These are phyloP conservation scores for Spinus olivaceus DNA, from an alignment of 2,797 vertebrate species.

Conservation along the genomic window DNA sequence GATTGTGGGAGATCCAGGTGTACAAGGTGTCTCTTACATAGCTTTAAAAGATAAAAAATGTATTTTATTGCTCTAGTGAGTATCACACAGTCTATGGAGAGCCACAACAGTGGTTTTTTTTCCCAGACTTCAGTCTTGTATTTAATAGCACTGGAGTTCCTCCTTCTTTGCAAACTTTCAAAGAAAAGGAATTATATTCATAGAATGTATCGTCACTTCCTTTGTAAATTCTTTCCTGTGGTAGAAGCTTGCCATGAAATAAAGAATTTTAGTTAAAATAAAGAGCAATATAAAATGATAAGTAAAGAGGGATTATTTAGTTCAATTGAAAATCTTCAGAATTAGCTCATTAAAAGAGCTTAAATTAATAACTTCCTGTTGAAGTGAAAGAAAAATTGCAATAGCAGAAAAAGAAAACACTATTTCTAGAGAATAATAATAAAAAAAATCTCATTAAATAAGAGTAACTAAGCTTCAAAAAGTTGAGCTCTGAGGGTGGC, in stretches of 20 bases:
- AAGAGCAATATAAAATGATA: background rate
- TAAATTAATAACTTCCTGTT: background rate
- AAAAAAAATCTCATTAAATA: background rate
- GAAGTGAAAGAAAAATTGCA: background rate
- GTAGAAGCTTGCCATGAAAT: background rate
- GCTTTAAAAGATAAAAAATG: background rate
- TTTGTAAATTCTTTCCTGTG: background rate
- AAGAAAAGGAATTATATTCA: background rate
- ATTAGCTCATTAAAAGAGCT: background rate
- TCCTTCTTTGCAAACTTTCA: background rate
- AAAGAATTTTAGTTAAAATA: background rate
- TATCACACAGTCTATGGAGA: background rate
- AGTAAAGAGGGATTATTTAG: background rate
- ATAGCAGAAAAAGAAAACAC: background rate
- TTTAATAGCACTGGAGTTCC: background rate
- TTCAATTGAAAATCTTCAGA: background rate
- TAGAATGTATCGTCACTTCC: background rate
- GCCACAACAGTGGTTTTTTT: background rate
- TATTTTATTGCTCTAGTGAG: background rate
- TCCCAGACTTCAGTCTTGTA: background rate
- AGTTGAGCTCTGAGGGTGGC: background rate
- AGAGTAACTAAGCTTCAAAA: background rate
- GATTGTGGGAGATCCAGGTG: background rate
- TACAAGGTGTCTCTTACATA: background rate
- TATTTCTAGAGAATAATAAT: background rate